Base-by-base conservation (phyloP, 2,113 vertebrate species). In the Ondatra zibethicus region DNA sequence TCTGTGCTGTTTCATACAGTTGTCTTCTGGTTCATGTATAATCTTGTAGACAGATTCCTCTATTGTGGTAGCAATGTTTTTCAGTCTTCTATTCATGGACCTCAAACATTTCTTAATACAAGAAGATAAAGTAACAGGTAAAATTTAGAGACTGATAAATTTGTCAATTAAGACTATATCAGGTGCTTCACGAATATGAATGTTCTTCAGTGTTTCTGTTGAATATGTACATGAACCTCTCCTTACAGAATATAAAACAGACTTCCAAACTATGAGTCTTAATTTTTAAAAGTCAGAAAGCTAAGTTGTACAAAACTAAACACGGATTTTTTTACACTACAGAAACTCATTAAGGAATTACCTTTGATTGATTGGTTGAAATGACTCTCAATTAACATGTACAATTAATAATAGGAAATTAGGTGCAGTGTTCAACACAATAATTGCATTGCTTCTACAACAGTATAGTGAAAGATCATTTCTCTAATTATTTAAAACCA, bases 401-500 rank as follows among this genome's bases (percentile, higher is more conserved):
- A 76, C n/a, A 95, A 95, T 84, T 89, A 95, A 68, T 89, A 45
- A 47, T 89, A 95, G 39, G 17, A 96, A 95, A 45, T 91, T 87
- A 94, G 66, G 87, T 66, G 47, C 75, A 85, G 17, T 68, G 3
- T 72, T 92, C 61, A 6, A 84, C 2, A 87, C 68, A 92, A 95
- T 89, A 94, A 93, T 50, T 65, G 45, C 16, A 89, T 86, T 77
- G 42, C n/a, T 78, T 33, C 66, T 96, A 68, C 95, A 82, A 58
- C 10, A 39, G 39, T 70, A 1, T 73, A 75, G 42, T 65, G 39
- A 95, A 96, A 87, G 47, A 92, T 96, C 39, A 95, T 94, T 96
- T 94, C 72, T 58, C 82, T 94, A 95, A 95, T 95, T 91, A 91
- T 92, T 95, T 91, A 95, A 75, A 93, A 68, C 86, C 66, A 9